Conservation (phyloP, 2,797 vertebrate genomes). For the Takifugu rubripes region DNA sequence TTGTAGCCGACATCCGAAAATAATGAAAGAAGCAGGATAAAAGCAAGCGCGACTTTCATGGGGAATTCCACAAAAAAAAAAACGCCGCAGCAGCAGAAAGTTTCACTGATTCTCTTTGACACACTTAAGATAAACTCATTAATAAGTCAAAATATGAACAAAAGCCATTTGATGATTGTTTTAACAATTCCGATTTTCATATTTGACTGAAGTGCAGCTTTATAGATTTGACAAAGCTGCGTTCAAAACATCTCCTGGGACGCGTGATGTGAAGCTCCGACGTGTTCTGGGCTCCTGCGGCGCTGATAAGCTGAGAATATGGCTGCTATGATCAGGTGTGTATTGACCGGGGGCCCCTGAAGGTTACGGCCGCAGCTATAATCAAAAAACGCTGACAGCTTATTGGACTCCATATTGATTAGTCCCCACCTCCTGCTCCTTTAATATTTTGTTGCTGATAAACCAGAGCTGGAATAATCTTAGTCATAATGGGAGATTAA, state of each 20-base stretch:
- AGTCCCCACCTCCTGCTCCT: slow-evolving; percentile 44
- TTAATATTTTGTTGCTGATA: slow-evolving; percentile 68
- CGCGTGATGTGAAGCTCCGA: slow-evolving; percentile 3
- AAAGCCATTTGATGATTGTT: slow-evolving; percentile 2
- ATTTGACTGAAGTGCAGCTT: slow-evolving; percentile 26
- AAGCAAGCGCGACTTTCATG: slow-evolving; percentile 59
- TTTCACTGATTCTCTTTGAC: slow-evolving; percentile 31
- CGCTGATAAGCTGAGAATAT: slow-evolving; percentile 59
- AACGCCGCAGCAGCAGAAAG: slow-evolving; percentile 13
- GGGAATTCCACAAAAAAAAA: slow-evolving; percentile 37
- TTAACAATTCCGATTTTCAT: slow-evolving; percentile 33
- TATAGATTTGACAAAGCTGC: too few species aligned
- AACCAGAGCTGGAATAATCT: slow-evolving; percentile 54
- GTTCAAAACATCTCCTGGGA: too few species aligned
- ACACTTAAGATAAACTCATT: slow-evolving; percentile 13
- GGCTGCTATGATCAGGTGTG: slow-evolving; percentile 45
- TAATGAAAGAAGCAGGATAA: slow-evolving; percentile 39
- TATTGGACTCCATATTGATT: slow-evolving; percentile 76
- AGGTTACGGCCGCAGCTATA: slow-evolving; percentile 70
- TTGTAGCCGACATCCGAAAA: slow-evolving; percentile 34
- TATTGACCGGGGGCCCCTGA: slow-evolving; percentile 66
- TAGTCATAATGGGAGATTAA: slow-evolving; percentile 46
- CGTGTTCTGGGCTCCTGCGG: slow-evolving; percentile 32
- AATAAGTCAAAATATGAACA: slow-evolving; percentile 29
- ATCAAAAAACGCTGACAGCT: slow-evolving; percentile 76